Evolutionary conservation across 2,113 vertebrate genomes (phyloP), one percentile per base, ranked within the genome.

Genomic region (Eolophus roseicapilla): DNA sequence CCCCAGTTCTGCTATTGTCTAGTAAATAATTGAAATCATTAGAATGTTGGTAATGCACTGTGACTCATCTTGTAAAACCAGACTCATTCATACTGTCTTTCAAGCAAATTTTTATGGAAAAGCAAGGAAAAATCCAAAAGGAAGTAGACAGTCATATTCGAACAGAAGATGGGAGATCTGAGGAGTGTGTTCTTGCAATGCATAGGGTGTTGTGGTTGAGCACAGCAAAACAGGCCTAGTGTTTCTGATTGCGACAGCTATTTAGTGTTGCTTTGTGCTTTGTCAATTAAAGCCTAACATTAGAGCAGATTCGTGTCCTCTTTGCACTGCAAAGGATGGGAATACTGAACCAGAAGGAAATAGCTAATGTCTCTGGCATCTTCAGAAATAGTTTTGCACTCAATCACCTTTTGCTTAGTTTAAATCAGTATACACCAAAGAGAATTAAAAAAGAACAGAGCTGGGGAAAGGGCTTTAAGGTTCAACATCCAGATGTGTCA

Each of bases 11-110:
- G 29, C 29, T 78, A 62, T 53, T 89, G 80, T 84, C 60, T 93
- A 63, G 92, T 82, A 96, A 97, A 97, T 94, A 96, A 96, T 76
- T 60, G 3, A 92, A 93, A 90, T 85, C 41, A 92, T 96, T 97
- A 89, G 90, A 90, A 73, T 70, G 64, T 71, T 88, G 63, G 31
- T 91, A 53, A 29, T 55, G 78, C n/a, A 31, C 57, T 93, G 35
- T 93, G 85, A 94, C 79, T 93, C 47, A 89, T 62, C 53, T 44
- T 23, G 5, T 47, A 92, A 90, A 93, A 60, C 63, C 68, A 81
- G 70, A 47, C 20, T 92, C 55, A 83, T 95, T 87, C 50, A 84
- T 63, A 77, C 60, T 4, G 67, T 67, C 52, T 84, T 90, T 41
- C 52, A 59, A 46, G 68, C 16, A 60, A 78, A 31, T 29, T 65